These are phyloP conservation scores for Psammodynastes pulverulentus DNA, from an alignment of 2,113 vertebrate genomes.

Conservation along the genomic window DNA sequence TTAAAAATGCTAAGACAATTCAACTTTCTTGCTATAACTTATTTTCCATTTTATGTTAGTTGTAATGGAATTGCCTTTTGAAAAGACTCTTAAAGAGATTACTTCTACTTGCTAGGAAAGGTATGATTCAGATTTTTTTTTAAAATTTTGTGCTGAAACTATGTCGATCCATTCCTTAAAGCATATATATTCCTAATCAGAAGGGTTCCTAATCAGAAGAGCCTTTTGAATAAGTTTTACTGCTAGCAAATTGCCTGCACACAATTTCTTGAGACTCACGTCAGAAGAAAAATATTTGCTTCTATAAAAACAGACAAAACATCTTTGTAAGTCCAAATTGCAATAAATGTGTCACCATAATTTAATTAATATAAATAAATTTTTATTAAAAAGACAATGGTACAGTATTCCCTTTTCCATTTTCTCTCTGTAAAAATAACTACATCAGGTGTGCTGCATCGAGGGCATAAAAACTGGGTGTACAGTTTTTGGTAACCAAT, in stretches of 20 bases:
- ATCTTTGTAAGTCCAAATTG: neutral
- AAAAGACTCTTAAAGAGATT: neutral
- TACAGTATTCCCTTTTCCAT: neutral
- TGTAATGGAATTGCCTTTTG: neutral
- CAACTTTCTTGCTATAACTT: neutral
- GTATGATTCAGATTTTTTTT: neutral
- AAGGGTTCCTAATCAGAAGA: neutral
- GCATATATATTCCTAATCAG: neutral
- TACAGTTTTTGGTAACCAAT: neutral
- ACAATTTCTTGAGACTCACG: rapidly evolving
- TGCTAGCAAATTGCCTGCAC: neutral
- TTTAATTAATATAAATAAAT: neutral
- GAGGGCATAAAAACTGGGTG: neutral
- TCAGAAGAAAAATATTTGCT: neutral
- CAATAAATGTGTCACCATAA: rapidly evolving
- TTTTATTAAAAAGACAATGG: neutral
- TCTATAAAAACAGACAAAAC: neutral
- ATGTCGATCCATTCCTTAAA: neutral
- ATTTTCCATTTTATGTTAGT: neutral
- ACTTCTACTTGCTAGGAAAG: neutral
- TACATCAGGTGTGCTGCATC: neutral
- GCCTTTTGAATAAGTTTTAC: neutral
- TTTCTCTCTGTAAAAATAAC: neutral
- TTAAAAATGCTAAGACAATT: neutral
- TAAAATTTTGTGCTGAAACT: neutral